phyloP scores from a whole-genome alignment of 1,140 invertebrate species.

The Penaeus indicus region DNA sequence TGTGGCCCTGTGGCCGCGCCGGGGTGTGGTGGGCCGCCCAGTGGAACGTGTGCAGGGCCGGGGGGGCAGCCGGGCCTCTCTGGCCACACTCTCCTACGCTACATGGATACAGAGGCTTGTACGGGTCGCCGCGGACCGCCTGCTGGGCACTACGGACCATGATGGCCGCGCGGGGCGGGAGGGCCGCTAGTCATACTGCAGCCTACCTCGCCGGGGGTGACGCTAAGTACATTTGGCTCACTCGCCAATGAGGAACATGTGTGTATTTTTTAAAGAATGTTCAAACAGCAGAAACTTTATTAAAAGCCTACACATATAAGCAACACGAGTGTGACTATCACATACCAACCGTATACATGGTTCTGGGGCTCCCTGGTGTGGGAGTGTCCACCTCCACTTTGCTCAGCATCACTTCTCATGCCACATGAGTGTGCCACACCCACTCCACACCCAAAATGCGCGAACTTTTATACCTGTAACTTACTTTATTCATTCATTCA shows the following conservation, averaged over 20 bases:
- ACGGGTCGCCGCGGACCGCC: conserved; percentile 59
- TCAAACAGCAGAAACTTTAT: conserved; percentile 64
- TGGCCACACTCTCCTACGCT: conserved; percentile 61
- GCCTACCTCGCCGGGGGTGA: conserved; percentile 60
- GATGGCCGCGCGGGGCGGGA: conserved; percentile 48
- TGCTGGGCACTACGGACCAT: conserved; percentile 11
- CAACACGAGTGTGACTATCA: conserved; percentile 67
- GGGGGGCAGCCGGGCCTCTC: conserved; percentile 58
- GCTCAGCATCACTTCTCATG: conserved; percentile 45
- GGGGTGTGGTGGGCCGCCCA: conserved; percentile 49
- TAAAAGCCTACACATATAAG: conserved; percentile 65
- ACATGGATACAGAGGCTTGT: conserved; percentile 65
- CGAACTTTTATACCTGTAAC: conserved; percentile 33
- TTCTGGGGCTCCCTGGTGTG: conserved; percentile 57
- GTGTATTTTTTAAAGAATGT: conserved; percentile 59
- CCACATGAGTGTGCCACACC: conserved; percentile 9
- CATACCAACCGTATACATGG: conserved; percentile 67
- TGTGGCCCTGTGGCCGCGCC: conserved; percentile 30
- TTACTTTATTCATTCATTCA: conserved; percentile 50
- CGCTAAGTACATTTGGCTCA: conserved; percentile 57
- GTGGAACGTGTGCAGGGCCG: conserved; percentile 56
- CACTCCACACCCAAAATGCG: conserved; percentile 35
- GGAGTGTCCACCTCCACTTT: conserved; percentile 46
- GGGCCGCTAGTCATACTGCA: conserved; percentile 47
- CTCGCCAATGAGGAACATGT: conserved; percentile 61